These are phyloP conservation scores for Cuculus canorus DNA, from an alignment of 2,797 vertebrate species.

Conservation along the genomic window DNA sequence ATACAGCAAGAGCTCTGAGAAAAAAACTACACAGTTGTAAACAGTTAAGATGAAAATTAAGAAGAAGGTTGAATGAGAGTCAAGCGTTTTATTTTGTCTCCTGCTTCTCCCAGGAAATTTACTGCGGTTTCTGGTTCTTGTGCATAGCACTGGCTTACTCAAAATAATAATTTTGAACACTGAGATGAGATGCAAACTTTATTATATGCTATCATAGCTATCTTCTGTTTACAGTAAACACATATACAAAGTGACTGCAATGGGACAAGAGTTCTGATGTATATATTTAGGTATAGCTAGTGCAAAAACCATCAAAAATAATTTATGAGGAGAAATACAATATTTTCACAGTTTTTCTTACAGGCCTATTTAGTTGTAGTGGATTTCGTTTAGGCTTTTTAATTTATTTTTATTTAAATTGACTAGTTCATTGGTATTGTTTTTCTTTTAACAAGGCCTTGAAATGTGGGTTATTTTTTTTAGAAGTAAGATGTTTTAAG, in stretches of 20 bases:
- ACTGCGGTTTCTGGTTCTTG: background rate
- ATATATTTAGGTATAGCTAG: background rate
- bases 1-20: background rate
- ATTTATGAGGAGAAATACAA: background rate
- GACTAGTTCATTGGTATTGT: background rate
- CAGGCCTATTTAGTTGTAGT: background rate
- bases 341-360: background rate
- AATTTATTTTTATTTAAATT: background rate
- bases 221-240: background rate
- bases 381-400: background rate
- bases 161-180: background rate
- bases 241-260: background rate
- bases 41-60: background rate
- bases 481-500: background rate
- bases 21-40: background rate
- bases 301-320: background rate
- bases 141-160: background rate
- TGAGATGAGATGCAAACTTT: background rate
- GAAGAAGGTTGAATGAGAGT: background rate
- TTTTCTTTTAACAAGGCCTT: background rate
- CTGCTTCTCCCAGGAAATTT: background rate
- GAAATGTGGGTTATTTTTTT: background rate
- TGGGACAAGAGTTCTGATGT: background rate
- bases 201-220: background rate
- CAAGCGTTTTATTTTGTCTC: constrained; percentile 1